These are phyloP conservation scores for Uloborus plumipes DNA, from an alignment of 2,888 invertebrate species.

Conservation along the genomic window DNA sequence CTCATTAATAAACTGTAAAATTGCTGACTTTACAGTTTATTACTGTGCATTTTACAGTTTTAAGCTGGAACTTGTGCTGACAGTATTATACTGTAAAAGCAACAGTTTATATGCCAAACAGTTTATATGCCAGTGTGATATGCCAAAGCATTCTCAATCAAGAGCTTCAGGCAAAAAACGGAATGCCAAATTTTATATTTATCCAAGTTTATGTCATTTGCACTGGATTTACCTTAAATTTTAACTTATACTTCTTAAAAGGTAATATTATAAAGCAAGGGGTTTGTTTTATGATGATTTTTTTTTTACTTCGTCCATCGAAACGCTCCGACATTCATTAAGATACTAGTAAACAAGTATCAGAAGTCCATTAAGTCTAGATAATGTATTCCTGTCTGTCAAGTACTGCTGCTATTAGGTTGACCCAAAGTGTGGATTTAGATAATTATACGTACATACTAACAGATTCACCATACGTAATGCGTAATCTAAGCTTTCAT, in stretches of 20 bases:
- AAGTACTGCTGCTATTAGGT: conserved; percentile 31
- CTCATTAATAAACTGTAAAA: too few relatives aligned
- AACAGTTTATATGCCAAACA: too few relatives aligned
- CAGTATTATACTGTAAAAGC: too few relatives aligned
- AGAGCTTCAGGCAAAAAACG: too few relatives aligned
- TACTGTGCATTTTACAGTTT: too few relatives aligned
- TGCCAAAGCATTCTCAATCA: too few relatives aligned
- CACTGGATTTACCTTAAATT: too few relatives aligned
- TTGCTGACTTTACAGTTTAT: too few relatives aligned
- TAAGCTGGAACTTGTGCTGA: too few relatives aligned
- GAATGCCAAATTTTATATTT: too few relatives aligned
- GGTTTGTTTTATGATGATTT: conserved; percentile 1
- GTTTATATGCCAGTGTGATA: too few relatives aligned
- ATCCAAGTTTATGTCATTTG: too few relatives aligned
- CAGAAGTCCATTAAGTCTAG: conserved; percentile 19
- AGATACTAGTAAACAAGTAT: conserved; percentile 19
- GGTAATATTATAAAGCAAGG: background rate
- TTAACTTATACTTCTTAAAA: background rate
- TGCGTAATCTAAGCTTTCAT: conserved; percentile 19
- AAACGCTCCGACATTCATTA: conserved; percentile 34
- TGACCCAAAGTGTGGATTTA: conserved; percentile 24
- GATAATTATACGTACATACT: conserved; percentile 58
- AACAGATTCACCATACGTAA: conserved; percentile 27
- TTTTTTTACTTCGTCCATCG: background rate
- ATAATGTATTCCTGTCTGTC: conserved; percentile 49